Evolutionary conservation across 1,140 invertebrate species (phyloP).

Genomic region (Diachasmimorpha longicaudata): DNA sequence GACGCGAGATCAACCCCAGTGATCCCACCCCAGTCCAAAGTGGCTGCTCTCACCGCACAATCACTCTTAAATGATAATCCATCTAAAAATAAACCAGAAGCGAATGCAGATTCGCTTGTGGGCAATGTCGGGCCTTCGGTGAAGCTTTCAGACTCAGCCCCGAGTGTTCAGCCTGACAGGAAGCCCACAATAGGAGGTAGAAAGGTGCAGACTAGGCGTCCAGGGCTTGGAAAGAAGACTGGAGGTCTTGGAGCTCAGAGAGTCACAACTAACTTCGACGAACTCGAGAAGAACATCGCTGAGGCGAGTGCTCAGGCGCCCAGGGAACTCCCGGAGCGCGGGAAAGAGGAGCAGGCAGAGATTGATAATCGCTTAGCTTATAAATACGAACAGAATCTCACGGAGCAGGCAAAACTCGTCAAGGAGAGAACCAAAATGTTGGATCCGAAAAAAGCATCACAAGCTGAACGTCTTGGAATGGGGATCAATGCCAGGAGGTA

Average conservation of each 20-base stretch:
- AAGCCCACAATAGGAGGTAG: constrained; percentile 77
- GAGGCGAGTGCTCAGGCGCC: constrained; percentile 75
- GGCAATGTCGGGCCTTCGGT: constrained; percentile 47
- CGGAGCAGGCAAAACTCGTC: constrained; percentile 77
- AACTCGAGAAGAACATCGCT: constrained; percentile 89
- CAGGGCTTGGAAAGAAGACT: constrained; percentile 80
- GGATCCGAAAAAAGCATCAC: constrained; percentile 88
- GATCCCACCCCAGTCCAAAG: constrained; percentile 34
- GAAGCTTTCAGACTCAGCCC: constrained; percentile 50
- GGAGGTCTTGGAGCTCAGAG: constrained; percentile 94
- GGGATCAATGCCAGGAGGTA: constrained; percentile 74
- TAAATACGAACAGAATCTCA: constrained; percentile 74
- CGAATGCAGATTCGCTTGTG: constrained; percentile 23
- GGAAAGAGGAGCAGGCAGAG: constrained; percentile 67
- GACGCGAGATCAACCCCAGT: constrained; percentile 37
- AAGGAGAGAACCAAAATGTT: constrained; percentile 77
- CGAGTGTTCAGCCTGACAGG: constrained; percentile 57
- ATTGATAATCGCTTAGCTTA: constrained; percentile 86
- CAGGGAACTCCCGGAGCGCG: constrained; percentile 65
- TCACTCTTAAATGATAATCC: constrained; percentile 27
- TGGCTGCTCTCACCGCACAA: constrained; percentile 27
- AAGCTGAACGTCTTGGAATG: constrained; percentile 94
- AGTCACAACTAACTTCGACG: constrained; percentile 94
- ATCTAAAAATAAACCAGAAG: constrained; percentile 21
- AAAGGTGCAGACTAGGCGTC: constrained; percentile 70